phyloP scores from a whole-genome alignment of 2,888 invertebrate genomes.

The Quadroppia sp. region DNA sequence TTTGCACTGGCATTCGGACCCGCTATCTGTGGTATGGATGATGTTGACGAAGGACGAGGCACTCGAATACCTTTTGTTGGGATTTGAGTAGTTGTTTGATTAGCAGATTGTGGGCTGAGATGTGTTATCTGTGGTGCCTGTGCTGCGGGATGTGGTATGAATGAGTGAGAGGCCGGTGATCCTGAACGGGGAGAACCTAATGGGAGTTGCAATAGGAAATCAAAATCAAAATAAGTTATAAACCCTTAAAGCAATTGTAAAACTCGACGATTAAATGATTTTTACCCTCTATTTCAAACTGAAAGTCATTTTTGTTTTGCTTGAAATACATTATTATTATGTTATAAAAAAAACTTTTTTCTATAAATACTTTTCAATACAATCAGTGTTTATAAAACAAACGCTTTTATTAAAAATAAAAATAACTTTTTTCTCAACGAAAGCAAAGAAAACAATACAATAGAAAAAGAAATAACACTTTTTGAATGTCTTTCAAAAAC shows the following conservation, averaged over 20 bases:
- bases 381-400: neutral
- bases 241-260: neutral
- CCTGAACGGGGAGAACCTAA: conserved; percentile 13
- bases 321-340: neutral
- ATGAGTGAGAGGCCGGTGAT: neutral
- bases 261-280: neutral
- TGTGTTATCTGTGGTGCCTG: neutral
- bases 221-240: neutral
- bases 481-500: too few species aligned
- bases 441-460: too few species aligned
- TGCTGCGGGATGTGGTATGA: neutral
- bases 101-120: neutral
- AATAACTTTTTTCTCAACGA: neutral
- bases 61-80: conserved; percentile 29
- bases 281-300: neutral
- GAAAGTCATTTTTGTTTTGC: neutral
- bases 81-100: neutral
- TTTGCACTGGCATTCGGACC: conserved; percentile 1
- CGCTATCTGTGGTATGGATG: conserved; percentile 40
- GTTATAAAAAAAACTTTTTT: neutral
- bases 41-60: conserved; percentile 36
- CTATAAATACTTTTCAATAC: neutral
- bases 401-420: neutral
- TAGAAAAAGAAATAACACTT: too few species aligned
- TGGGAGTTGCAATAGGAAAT: neutral